phyloP scores from a whole-genome alignment of 2,797 vertebrate genomes.

The Vireo griseus region DNA sequence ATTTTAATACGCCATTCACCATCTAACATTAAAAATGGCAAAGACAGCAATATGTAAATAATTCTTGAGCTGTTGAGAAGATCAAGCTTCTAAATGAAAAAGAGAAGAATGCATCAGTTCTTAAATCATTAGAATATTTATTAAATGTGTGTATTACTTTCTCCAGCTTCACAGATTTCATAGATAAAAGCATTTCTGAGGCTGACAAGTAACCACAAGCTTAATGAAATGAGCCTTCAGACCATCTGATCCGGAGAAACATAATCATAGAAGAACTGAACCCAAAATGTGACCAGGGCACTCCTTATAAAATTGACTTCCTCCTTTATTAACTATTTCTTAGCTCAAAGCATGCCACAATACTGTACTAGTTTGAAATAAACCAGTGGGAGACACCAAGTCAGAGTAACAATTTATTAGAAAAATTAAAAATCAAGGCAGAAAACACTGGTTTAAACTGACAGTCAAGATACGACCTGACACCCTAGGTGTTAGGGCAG shows the following conservation, averaged over 20 bases:
- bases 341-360: background rate
- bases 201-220: background rate
- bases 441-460: too few relatives aligned
- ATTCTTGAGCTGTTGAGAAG: background rate
- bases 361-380: too few relatives aligned
- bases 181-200: background rate
- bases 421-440: too few relatives aligned
- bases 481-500: too few relatives aligned
- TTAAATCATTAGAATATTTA: background rate
- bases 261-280: background rate
- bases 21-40: background rate
- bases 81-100: background rate
- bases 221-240: background rate
- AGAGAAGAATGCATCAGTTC: background rate
- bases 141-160: background rate
- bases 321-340: background rate
- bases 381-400: too few relatives aligned
- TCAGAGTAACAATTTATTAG: too few relatives aligned
- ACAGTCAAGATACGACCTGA: too few relatives aligned
- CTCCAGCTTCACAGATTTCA: background rate
- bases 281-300: background rate
- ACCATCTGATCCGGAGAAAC: background rate
- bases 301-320: background rate
- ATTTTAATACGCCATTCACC: background rate
- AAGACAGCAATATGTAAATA: background rate